Evolutionary conservation across 2,888 invertebrate genomes (phyloP).

Genomic region (Heteromurus nitidus): DNA sequence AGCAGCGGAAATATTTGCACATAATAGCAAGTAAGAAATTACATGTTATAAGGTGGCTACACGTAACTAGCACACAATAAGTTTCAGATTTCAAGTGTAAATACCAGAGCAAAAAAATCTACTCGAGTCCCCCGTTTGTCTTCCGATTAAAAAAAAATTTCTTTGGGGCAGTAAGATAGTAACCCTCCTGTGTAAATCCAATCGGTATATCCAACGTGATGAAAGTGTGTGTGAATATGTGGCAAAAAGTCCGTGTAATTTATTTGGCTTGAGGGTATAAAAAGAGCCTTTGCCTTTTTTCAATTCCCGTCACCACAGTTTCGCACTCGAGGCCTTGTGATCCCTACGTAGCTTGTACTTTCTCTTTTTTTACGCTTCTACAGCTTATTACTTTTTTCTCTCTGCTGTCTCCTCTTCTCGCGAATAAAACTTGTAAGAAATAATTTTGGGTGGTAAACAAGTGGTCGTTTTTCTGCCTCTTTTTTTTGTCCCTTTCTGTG

Average conservation of each 20-base stretch:
- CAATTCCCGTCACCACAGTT: not conserved
- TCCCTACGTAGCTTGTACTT: not conserved
- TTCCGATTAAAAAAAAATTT: too few species aligned
- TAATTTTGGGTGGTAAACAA: slow-evolving; percentile 30
- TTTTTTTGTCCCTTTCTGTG: not conserved
- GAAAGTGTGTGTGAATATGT: slow-evolving; percentile 13
- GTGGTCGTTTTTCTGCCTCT: not conserved
- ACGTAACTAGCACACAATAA: too few species aligned
- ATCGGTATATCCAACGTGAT: not conserved
- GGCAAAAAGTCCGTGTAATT: slow-evolving; percentile 17
- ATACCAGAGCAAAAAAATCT: not conserved
- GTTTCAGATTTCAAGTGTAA: too few species aligned
- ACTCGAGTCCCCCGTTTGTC: too few species aligned
- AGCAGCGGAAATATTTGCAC: too few species aligned
- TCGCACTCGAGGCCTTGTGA: not conserved
- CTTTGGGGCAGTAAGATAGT: slow-evolving; percentile 12
- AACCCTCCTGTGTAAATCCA: slow-evolving; percentile 8
- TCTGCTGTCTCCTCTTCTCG: not conserved
- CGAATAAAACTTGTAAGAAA: slow-evolving; percentile 15
- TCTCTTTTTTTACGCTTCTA: not conserved
- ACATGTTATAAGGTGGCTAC: too few species aligned
- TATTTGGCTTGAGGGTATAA: slow-evolving; percentile 23
- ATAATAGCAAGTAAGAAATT: too few species aligned
- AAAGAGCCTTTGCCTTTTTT: not conserved
- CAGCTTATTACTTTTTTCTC: slow-evolving; percentile 23